phyloP scores from a whole-genome alignment of 1,140 invertebrate species.

The Drosophila ambigua region DNA sequence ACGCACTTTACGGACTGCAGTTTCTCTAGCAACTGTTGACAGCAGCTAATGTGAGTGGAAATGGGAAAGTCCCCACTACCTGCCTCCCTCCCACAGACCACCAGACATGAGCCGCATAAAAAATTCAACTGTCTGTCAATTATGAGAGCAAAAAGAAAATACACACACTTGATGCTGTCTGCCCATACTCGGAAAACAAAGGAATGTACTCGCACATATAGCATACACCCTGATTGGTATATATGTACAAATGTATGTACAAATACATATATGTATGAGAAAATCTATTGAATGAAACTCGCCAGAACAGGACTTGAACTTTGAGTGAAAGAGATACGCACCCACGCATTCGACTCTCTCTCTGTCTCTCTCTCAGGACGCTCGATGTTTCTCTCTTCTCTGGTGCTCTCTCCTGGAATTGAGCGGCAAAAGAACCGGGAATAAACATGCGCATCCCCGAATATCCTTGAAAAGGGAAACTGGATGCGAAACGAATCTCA shows the following conservation, averaged over 20 bases:
- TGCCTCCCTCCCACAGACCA: background rate
- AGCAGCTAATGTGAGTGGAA: slow-evolving; percentile 6
- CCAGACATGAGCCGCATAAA: slow-evolving; percentile 62
- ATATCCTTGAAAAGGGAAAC: slow-evolving; percentile 72
- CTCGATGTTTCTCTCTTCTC: background rate
- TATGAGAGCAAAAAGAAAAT: slow-evolving; percentile 63
- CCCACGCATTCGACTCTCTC: slow-evolving; percentile 18
- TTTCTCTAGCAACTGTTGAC: slow-evolving; percentile 14
- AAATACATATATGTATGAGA: slow-evolving; percentile 5
- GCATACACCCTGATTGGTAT: slow-evolving; percentile 14
- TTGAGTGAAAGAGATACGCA: slow-evolving; percentile 71
- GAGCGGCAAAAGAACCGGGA: slow-evolving; percentile 72
- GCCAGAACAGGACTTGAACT: slow-evolving; percentile 46
- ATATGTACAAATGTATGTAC: background rate
- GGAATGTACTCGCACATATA: slow-evolving; percentile 58
- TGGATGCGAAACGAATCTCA: slow-evolving; percentile 53
- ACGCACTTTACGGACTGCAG: slow-evolving; percentile 58
- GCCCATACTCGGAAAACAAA: slow-evolving; percentile 31
- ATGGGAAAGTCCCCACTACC: background rate
- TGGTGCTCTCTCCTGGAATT: slow-evolving; percentile 59
- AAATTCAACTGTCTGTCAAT: slow-evolving; percentile 77
- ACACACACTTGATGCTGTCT: slow-evolving; percentile 65
- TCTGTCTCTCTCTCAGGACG: slow-evolving; percentile 2
- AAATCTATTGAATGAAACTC: slow-evolving; percentile 76
- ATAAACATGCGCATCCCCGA: slow-evolving; percentile 79